Evolutionary conservation across 2,888 invertebrate genomes (phyloP), one percentile per base, ranked within the genome.

Genomic region (Selenia dentaria): DNA sequence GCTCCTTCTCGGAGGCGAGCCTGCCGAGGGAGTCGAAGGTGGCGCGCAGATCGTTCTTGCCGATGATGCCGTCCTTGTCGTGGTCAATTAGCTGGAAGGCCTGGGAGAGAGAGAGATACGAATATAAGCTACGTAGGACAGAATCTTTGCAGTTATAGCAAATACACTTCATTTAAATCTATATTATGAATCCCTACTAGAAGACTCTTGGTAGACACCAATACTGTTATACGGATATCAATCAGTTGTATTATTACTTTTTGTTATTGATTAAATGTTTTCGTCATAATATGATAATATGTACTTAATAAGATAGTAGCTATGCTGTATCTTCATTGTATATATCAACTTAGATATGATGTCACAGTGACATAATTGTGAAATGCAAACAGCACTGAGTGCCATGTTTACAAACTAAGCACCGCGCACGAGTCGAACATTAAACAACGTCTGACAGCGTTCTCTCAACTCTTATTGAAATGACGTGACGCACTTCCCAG

Each of bases 11-110:
- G 73, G 93, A 93, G 76, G 96, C 95, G 69, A 98, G 93, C 87
- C 96, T 96, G 85, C 98, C 98, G 69, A 98, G 95, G 70, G 95
- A 95, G 92, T 98, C 97, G 92, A 96, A 97, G 79, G 96, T 96
- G 79, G 95, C 95, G 80, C 97, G 94, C 79, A 97, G 93, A 92
- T 97, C 97, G 88, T 94, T 95, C 93, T 97, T 97, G 87, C 96
- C 93, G 89, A 95, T 94, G 90, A 96, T 94, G 68, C 96, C 96
- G 83, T 98, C 98, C 92, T 98, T 98, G 93, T 98, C 97, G 89
- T 95, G 95, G 93, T 98, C 98, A 96, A 98, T 98, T 74, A 98
- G 94, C 92, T 95, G 95, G 95, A 98, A 98, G 79, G 96, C 98
- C 95, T 97, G 82, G 3, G 40, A 51, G 46, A 48, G 18, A 50